A percentile compares a stretch with the other conserved stretches of the same genome.
Conservation (phyloP, 2,888 invertebrate genomes). For the Catocala nupta region DNA sequence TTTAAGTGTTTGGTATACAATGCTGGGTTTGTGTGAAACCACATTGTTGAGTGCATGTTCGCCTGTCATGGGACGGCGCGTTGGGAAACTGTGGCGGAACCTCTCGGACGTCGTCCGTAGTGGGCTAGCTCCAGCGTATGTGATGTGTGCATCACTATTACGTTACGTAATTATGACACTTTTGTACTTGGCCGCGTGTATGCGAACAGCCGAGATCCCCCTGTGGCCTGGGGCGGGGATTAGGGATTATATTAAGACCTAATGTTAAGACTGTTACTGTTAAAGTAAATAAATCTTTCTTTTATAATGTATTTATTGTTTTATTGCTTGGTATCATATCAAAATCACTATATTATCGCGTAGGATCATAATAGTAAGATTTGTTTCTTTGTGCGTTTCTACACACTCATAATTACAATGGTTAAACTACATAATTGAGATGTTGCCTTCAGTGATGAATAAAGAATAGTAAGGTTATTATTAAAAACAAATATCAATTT, state of each 20-base stretch:
- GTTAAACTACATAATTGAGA: no score
- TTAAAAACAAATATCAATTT: no score
- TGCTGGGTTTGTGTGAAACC: conserved; percentile 44
- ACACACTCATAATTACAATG: no score
- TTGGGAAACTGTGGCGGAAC: conserved; percentile 62
- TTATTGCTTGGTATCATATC: conserved; percentile 8
- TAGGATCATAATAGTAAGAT: no score
- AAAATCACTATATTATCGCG: no score
- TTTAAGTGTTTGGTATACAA: conserved; percentile 44
- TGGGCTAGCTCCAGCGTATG: conserved; percentile 68
- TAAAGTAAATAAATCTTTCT: conserved; percentile 46
- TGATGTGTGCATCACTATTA: conserved; percentile 48
- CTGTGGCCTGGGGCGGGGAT: conserved; percentile 47
- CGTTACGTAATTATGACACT: conserved; percentile 42
- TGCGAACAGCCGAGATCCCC: conserved; percentile 44
- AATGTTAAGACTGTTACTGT: conserved; percentile 52
- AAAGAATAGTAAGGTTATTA: no score
- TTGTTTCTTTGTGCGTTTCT: no score
- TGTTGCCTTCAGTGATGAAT: no score
- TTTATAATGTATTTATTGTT: conserved; percentile 24
- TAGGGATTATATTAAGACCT: conserved; percentile 51
- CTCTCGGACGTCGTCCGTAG: conserved; percentile 57
- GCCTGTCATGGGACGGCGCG: conserved; percentile 33
- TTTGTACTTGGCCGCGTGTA: conserved; percentile 47
- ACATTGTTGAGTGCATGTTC: conserved; percentile 39